phyloP scores from a whole-genome alignment of 2,797 vertebrate genomes.

The Anguilla anguilla region DNA sequence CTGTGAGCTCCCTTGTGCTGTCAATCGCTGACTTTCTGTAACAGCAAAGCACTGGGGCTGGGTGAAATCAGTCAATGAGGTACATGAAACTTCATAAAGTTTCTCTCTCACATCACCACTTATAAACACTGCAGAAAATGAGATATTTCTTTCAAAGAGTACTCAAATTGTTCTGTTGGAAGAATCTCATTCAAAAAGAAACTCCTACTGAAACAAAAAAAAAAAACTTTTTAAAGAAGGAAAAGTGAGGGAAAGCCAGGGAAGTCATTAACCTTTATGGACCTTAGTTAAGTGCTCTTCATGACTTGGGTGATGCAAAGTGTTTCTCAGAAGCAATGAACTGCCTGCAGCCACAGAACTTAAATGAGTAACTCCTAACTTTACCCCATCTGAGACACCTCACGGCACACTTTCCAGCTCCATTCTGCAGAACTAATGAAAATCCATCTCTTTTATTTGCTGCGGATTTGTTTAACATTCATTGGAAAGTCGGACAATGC shows the following conservation, averaged over 20 bases:
- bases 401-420: neutral
- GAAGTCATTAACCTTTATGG: slow-evolving; percentile 39
- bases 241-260: slow-evolving; percentile 25
- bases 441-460: slow-evolving; percentile 16
- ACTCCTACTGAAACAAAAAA: slow-evolving; percentile 5
- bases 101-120: neutral
- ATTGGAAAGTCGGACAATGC: neutral
- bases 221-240: slow-evolving; percentile 13
- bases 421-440: neutral
- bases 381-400: neutral
- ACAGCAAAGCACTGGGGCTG: neutral
- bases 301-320: slow-evolving; percentile 34
- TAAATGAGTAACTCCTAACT: slow-evolving; percentile 29
- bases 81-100: neutral
- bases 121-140: neutral
- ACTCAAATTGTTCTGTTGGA: neutral
- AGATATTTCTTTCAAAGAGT: neutral
- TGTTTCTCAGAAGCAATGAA: slow-evolving; percentile 13
- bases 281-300: slow-evolving; percentile 36
- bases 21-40: neutral
- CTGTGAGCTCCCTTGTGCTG: neutral
- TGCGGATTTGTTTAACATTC: slow-evolving; percentile 30
- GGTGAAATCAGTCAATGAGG: neutral
- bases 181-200: neutral
- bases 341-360: slow-evolving; percentile 24